These are phyloP conservation scores for Nomada flava DNA, from an alignment of 2,888 invertebrate species.

Conservation along the genomic window DNA sequence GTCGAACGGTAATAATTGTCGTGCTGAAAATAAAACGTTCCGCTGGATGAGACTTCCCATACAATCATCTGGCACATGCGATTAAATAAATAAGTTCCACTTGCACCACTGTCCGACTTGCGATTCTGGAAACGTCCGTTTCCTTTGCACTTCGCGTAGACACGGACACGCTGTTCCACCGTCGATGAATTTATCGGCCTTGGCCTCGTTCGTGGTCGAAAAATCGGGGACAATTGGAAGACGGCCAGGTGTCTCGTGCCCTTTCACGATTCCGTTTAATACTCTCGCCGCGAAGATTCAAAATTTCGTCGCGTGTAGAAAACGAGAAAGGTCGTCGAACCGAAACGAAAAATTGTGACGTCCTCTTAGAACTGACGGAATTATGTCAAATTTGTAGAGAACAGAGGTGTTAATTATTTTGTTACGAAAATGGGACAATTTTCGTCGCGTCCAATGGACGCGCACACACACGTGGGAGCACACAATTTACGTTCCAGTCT, in stretches of 20 bases:
- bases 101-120: conserved; percentile 46
- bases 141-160: neutral
- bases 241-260: neutral
- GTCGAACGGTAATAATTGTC: conserved; percentile 26
- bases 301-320: too few species aligned
- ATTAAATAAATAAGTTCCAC: conserved; percentile 65
- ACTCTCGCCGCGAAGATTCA: neutral
- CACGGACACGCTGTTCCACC: neutral
- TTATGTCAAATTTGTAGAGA: too few species aligned
- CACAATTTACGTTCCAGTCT: conserved; percentile 19
- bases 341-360: too few species aligned
- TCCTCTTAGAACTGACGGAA: too few species aligned
- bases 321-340: too few species aligned
- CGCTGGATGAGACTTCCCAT: conserved; percentile 19
- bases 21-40: conserved; percentile 34
- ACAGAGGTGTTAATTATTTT: neutral
- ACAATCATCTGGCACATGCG: conserved; percentile 63
- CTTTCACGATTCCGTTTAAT: neutral
- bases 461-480: neutral
- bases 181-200: neutral
- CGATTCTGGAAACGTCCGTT: neutral
- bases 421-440: neutral
- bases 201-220: neutral
- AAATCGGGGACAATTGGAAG: neutral
- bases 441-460: neutral